phyloP scores from a whole-genome alignment of 2,113 vertebrate genomes.

The Chionomys nivalis region DNA sequence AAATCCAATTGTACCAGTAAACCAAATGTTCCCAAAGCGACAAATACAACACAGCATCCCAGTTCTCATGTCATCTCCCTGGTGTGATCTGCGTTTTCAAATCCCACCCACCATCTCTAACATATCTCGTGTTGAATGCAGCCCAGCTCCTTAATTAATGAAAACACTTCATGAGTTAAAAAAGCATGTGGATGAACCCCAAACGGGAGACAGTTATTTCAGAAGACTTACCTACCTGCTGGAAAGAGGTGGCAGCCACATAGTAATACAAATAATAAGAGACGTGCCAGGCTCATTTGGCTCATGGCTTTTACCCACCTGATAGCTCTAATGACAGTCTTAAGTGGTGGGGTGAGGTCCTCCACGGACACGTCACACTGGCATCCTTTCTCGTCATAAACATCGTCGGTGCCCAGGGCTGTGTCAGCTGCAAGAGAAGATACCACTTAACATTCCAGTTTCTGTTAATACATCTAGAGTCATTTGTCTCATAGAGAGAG shows the following conservation, averaged over 20 bases:
- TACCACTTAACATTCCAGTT: not conserved
- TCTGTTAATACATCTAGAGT: not conserved
- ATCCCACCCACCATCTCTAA: not conserved
- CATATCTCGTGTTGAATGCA: not conserved
- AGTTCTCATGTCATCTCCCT: not conserved
- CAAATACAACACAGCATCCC: not conserved
- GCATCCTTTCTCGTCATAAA: constrained; percentile 95
- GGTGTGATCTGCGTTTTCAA: constrained; percentile 13
- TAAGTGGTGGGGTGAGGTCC: constrained; percentile 95
- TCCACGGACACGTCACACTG: constrained; percentile 97
- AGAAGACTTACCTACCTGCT: constrained; percentile 39
- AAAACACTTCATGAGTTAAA: constrained; percentile 19
- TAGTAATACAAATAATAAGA: not conserved
- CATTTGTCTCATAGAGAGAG: not conserved
- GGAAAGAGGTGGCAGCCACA: constrained; percentile 5
- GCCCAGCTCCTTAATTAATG: constrained; percentile 42
- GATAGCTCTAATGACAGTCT: constrained; percentile 96
- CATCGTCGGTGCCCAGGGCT: constrained; percentile 91
- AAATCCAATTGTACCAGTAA: constrained; percentile 18
- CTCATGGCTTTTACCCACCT: constrained; percentile 87
- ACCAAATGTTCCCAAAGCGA: constrained; percentile 19
- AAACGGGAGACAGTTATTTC: constrained; percentile 40
- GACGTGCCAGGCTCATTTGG: constrained; percentile 22
- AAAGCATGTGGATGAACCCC: constrained; percentile 48
- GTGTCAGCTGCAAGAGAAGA: constrained; percentile 91